Evolutionary conservation across 2,113 vertebrate genomes (phyloP).

Genomic region (Uria lomvia): DNA sequence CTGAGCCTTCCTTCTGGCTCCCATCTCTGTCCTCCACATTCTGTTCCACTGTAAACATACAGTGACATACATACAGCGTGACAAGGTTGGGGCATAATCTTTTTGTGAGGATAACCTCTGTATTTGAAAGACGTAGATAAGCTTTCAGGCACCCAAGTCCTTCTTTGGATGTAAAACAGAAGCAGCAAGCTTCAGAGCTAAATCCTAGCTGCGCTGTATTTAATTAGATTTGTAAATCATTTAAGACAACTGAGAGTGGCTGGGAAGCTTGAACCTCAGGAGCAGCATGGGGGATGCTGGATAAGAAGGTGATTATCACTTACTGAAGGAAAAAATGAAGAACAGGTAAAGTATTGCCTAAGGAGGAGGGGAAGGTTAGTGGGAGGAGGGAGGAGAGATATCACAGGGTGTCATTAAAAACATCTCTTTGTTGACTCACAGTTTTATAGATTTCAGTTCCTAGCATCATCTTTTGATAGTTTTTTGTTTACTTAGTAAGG

Average conservation of each 20-base stretch:
- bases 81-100: not conserved
- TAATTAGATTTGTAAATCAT: constrained; percentile 50
- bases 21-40: not conserved
- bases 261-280: not conserved
- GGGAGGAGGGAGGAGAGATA: not conserved
- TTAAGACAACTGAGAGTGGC: not conserved
- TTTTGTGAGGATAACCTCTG: not conserved
- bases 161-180: constrained; percentile 19
- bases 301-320: constrained; percentile 23
- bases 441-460: not conserved
- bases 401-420: not conserved
- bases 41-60: not conserved
- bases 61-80: not conserved
- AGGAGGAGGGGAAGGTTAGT: not conserved
- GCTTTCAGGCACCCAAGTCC: not conserved
- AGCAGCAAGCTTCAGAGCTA: not conserved
- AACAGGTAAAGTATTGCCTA: not conserved
- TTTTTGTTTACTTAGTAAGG: not conserved
- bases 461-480: not conserved
- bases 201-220: not conserved
- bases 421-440: not conserved
- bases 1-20: not conserved
- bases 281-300: not conserved
- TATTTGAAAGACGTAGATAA: constrained; percentile 18
- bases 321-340: not conserved